phyloP scores from a whole-genome alignment of 2,113 vertebrate species.

The Ivindomyrus marchei region DNA sequence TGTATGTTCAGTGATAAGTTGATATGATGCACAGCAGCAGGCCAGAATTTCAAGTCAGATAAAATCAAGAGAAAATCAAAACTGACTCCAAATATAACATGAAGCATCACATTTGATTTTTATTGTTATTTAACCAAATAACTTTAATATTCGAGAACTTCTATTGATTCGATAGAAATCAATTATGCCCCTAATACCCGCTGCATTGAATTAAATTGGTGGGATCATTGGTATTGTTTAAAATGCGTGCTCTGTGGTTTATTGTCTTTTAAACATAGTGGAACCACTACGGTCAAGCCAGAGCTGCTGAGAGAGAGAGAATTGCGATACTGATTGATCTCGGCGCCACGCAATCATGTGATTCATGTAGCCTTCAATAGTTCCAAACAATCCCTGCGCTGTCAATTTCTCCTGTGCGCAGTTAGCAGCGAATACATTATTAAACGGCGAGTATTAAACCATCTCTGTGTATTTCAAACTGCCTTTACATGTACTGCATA shows the following conservation, averaged over 20 bases:
- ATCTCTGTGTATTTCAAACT: no score
- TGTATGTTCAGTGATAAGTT: background rate
- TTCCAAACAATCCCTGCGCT: no score
- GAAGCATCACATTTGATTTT: background rate
- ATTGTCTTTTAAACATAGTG: background rate
- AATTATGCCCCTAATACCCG: background rate
- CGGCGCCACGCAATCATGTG: no score
- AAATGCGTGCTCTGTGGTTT: background rate
- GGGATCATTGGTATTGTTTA: background rate
- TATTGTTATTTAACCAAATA: background rate
- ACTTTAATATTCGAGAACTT: background rate
- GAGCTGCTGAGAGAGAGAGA: no score
- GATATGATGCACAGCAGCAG: background rate
- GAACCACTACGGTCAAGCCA: background rate
- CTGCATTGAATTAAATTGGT: background rate
- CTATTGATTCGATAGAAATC: background rate
- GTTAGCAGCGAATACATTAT: no score
- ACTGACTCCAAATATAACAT: background rate
- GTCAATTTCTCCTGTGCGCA: no score
- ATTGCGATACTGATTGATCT: no score
- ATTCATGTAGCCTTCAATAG: no score
- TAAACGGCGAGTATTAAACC: no score
- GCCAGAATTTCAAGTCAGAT: background rate
- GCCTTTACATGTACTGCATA: no score
- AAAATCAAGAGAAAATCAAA: background rate